Evolutionary conservation across 2,113 vertebrate genomes (phyloP), one percentile per base, ranked within the genome.

Genomic region (Cryptoleucopteryx plumbea): DNA sequence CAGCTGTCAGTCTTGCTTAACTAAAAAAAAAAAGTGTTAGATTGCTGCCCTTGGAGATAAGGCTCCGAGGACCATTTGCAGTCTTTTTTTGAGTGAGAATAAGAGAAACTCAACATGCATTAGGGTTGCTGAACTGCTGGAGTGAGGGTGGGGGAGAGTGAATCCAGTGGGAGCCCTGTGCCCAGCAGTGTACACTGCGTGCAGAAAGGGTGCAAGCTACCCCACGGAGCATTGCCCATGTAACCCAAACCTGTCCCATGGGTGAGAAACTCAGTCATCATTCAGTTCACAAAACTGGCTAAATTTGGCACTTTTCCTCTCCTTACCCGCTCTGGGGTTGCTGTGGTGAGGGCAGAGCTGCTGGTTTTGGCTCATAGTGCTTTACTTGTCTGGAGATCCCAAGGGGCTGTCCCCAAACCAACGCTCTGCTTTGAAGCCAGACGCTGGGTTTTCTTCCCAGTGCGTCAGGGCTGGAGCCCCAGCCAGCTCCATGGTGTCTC

Each of bases 391-490:
- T 26, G 32, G 52, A 38, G 16, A n/a, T 2, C 53, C 6, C 11
- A 23, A 31, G 43, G 16, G 29, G 34, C 48, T 80, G 80, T 18
- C 43, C 55, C 40, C 16, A 31, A 8, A 47, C n/a, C 45, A 34
- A 8, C 4, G 4, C 16, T 25, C 16, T 9, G n/a, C 32, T 78
- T 43, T 72, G 55, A 31, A 63, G 59, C 29, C 9, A 10, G 53
- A n/a, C 0, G 2, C 34, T 11, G 6, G 42, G 42, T 56, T 45
- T n/a, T 62, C 13, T 23, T 50, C 55, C 55, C 25, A 6, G 17
- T 4, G 13, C 3, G 0, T 6, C 0, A 3, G 25, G 31, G 31
- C 38, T 3, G 2, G 56, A 56, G 43, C n/a, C 27, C 10, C 50
- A 53, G 50, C 16, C 59, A 79, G 43, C 27, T 66, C n/a, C 22